These are phyloP conservation scores for Agonum fuliginosum DNA, from an alignment of 2,888 invertebrate genomes.

Conservation along the genomic window DNA sequence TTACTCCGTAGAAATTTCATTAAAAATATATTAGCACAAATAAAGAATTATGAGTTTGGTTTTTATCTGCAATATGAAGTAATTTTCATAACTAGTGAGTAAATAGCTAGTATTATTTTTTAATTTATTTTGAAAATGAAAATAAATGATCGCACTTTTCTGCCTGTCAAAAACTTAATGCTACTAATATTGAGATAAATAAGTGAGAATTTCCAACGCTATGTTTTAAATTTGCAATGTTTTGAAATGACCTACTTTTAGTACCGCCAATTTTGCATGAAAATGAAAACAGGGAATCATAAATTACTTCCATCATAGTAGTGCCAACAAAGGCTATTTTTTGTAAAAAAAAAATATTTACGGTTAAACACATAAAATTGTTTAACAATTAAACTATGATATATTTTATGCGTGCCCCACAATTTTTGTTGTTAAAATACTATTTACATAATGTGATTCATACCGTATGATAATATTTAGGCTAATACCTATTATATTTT, in stretches of 20 bases:
- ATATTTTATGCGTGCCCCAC: no score
- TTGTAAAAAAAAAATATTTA: not conserved
- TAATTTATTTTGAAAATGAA: constrained; percentile 34
- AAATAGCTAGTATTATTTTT: not conserved
- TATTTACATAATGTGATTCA: no score
- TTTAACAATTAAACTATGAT: not conserved
- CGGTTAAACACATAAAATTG: not conserved
- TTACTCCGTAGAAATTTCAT: no score
- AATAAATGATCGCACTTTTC: constrained; percentile 21
- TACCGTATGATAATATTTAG: no score
- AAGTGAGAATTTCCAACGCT: constrained; percentile 28
- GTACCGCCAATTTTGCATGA: constrained; percentile 23
- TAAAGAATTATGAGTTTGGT: not conserved
- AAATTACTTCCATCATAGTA: not conserved
- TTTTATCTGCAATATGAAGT: not conserved
- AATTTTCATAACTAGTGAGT: not conserved
- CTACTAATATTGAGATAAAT: constrained; percentile 15
- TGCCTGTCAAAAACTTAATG: constrained; percentile 21
- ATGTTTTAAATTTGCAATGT: constrained; percentile 19
- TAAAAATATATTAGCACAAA: not conserved
- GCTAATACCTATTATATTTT: no score
- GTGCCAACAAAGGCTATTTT: not conserved
- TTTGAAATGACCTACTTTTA: constrained; percentile 34
- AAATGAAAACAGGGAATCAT: constrained; percentile 23
- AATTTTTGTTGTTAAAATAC: no score